Evolutionary conservation across 2,797 vertebrate species (phyloP).

Genomic region (Hirundo rustica): DNA sequence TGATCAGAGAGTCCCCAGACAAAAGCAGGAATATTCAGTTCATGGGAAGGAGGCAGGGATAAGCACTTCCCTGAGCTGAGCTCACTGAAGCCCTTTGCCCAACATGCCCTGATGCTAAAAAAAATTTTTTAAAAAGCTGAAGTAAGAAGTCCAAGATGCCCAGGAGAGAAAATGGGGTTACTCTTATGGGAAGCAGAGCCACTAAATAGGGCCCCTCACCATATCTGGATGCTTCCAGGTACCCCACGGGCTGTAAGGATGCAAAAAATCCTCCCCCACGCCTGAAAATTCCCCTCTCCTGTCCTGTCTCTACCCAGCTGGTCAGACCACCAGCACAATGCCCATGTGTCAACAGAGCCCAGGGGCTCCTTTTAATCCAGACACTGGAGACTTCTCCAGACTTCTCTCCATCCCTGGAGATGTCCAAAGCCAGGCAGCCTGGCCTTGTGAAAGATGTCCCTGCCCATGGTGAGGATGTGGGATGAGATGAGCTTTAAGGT

Average conservation of each 20-base stretch:
- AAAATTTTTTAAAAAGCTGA: neutral
- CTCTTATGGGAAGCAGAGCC: neutral
- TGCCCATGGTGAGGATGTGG: neutral
- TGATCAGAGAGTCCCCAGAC: slow-evolving; percentile 31
- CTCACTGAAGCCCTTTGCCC: neutral
- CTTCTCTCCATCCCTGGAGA: neutral
- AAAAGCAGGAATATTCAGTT: slow-evolving; percentile 27
- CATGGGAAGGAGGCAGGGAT: neutral
- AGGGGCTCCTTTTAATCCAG: neutral
- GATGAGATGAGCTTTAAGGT: neutral
- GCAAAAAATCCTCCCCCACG: neutral
- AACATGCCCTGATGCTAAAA: neutral
- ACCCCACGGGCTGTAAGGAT: accelerated
- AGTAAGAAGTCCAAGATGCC: neutral
- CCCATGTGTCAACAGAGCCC: accelerated
- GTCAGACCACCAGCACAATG: neutral
- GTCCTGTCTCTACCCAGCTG: accelerated
- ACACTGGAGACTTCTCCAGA: neutral
- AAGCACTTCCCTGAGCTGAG: neutral
- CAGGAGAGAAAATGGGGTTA: neutral
- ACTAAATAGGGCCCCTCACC: accelerated
- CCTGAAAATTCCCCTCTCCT: neutral
- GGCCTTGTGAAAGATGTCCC: neutral
- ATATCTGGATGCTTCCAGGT: neutral
- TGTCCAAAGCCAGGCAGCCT: neutral